phyloP scores from a whole-genome alignment of 2,797 vertebrate species.

The Micromesistius poutassou region DNA sequence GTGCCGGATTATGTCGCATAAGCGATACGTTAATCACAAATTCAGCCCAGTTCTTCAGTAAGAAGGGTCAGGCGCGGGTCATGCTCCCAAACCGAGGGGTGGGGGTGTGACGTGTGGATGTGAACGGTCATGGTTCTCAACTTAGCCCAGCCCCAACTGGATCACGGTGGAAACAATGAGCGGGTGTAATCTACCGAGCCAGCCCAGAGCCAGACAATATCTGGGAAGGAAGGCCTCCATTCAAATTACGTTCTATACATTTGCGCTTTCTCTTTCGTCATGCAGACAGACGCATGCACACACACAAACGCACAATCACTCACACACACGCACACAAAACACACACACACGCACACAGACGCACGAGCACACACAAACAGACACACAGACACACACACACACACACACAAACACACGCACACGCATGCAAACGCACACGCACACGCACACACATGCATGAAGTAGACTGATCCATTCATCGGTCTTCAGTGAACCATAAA shows the following conservation, averaged over 20 bases:
- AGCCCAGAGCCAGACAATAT: constrained; percentile 12
- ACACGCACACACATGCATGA: constrained; percentile 13
- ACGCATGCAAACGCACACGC: too few species aligned
- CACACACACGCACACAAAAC: neutral
- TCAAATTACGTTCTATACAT: constrained; percentile 15
- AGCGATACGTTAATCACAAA: constrained; percentile 68
- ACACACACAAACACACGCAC: constrained; percentile 11
- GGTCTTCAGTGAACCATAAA: constrained; percentile 31
- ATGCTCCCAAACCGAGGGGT: constrained; percentile 41
- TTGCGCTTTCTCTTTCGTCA: constrained; percentile 10
- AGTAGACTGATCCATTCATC: constrained; percentile 26
- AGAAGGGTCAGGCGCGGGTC: constrained; percentile 64
- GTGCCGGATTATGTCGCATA: constrained; percentile 62
- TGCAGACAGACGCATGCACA: constrained; percentile 18
- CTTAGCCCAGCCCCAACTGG: constrained; percentile 30
- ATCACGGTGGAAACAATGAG: constrained; percentile 49
- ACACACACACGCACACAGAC: neutral
- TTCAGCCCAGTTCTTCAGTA: constrained; percentile 53
- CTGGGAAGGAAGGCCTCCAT: neutral
- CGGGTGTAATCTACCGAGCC: constrained; percentile 43
- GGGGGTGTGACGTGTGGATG: constrained; percentile 43
- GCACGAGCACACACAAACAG: constrained; percentile 11
- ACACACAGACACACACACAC: constrained; percentile 37
- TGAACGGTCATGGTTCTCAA: constrained; percentile 58
- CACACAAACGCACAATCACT: constrained; percentile 39